A percentile compares a stretch with the other conserved stretches of the same genome.
These are phyloP conservation scores for Oppia nitens DNA, from an alignment of 1,140 invertebrate genomes.

Conservation along the genomic window DNA sequence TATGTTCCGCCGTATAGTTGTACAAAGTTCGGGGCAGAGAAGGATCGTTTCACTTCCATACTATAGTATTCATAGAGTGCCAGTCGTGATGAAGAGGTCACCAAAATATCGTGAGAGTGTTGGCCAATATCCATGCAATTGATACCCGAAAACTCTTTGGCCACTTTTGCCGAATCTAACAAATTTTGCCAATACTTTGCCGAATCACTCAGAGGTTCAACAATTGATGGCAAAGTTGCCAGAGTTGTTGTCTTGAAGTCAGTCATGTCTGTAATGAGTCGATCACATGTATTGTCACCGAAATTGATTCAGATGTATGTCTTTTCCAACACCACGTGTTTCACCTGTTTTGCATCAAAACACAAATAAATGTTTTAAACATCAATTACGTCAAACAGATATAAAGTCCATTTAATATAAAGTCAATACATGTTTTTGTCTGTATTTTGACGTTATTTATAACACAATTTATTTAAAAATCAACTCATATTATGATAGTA, in stretches of 20 bases:
- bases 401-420: too few relatives aligned
- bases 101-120: constrained; percentile 70
- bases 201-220: constrained; percentile 2
- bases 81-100: constrained; percentile 72
- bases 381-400: too few relatives aligned
- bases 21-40: constrained; percentile 26
- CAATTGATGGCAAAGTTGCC: constrained; percentile 9
- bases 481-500: too few relatives aligned
- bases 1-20: constrained; percentile 65
- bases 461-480: too few relatives aligned
- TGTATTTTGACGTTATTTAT: too few relatives aligned
- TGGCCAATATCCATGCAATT: constrained; percentile 76
- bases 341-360: too few relatives aligned
- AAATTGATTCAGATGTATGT: too few relatives aligned
- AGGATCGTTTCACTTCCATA: constrained; percentile 60
- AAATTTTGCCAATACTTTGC: constrained; percentile 15
- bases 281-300: too few relatives aligned
- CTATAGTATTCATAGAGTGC: constrained; percentile 32
- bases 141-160: constrained; percentile 80
- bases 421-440: too few relatives aligned
- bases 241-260: background rate
- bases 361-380: too few relatives aligned
- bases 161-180: constrained; percentile 29
- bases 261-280: constrained; percentile 2
- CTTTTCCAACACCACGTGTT: too few relatives aligned